phyloP scores from a whole-genome alignment of 2,888 invertebrate genomes.

The Bedellia somnulentella region DNA sequence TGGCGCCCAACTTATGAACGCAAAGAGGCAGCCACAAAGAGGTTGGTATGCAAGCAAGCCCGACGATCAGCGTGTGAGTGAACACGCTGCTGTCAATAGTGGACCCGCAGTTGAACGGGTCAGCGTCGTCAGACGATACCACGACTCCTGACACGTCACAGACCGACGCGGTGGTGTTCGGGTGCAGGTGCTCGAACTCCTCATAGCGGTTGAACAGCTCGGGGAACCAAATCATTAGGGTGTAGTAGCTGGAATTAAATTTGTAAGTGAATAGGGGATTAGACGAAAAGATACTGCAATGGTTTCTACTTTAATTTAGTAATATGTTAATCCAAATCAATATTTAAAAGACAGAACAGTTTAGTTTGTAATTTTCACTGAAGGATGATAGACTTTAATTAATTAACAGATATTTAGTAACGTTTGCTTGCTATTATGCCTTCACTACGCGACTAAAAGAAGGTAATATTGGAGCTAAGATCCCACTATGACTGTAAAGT shows the following conservation, averaged over 20 bases:
- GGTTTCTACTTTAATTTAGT: background rate
- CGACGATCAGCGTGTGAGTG: constrained; percentile 76
- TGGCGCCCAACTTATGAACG: constrained; percentile 77
- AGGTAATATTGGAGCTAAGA: too few species aligned
- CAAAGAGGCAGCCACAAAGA: constrained; percentile 78
- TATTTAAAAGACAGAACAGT: background rate
- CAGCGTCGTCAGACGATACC: constrained; percentile 32
- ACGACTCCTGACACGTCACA: constrained; percentile 76
- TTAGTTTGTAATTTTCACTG: too few species aligned
- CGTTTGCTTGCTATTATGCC: too few species aligned
- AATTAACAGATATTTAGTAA: too few species aligned
- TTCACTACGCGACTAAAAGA: too few species aligned
- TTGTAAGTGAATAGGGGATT: background rate
- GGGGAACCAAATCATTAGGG: constrained; percentile 91
- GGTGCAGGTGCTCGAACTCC: constrained; percentile 68
- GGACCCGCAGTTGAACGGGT: constrained; percentile 64
- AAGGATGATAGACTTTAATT: too few species aligned
- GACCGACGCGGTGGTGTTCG: constrained; percentile 70
- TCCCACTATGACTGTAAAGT: too few species aligned
- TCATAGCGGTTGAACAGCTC: constrained; percentile 85
- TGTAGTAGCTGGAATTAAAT: constrained; percentile 73
- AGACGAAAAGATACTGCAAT: background rate
- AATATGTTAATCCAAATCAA: background rate
- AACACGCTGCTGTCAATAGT: constrained; percentile 70
- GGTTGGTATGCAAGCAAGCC: constrained; percentile 78